phyloP scores from a whole-genome alignment of 1,140 invertebrate species.

The Patella vulgata region DNA sequence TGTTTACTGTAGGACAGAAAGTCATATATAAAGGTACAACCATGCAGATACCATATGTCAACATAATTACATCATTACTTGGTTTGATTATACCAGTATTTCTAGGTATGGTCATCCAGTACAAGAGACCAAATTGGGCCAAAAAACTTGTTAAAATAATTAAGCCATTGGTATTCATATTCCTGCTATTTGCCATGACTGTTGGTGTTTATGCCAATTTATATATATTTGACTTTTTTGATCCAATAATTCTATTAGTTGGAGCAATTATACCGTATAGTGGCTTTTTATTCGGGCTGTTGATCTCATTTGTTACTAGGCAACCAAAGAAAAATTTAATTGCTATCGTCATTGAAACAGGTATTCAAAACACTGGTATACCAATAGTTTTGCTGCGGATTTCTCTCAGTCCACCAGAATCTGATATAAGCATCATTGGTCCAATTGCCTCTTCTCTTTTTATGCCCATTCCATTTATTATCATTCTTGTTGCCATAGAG shows the following conservation, averaged over 20 bases:
- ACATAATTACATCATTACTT: conserved; percentile 80
- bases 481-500: conserved; percentile 21
- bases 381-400: conserved; percentile 66
- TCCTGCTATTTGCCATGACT: conserved; percentile 89
- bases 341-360: conserved; percentile 70
- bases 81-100: conserved; percentile 84
- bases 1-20: conserved; percentile 84
- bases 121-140: conserved; percentile 70
- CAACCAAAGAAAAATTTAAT: conserved; percentile 57
- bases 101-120: conserved; percentile 76
- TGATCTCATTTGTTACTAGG: conserved; percentile 44
- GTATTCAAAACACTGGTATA: conserved; percentile 69
- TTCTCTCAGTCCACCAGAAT: conserved; percentile 66
- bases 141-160: conserved; percentile 43
- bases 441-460: conserved; percentile 81
- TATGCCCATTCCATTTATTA: conserved; percentile 85
- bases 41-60: conserved; percentile 79
- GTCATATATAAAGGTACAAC: conserved; percentile 71
- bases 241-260: conserved; percentile 73
- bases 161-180: conserved; percentile 79
- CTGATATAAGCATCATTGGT: conserved; percentile 64
- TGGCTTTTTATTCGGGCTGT: conserved; percentile 81
- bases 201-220: conserved; percentile 92
- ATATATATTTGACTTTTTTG: conserved; percentile 88
- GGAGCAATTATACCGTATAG: conserved; percentile 87